Conservation (phyloP, 2,888 invertebrate genomes). For the Oligia strigilis region DNA sequence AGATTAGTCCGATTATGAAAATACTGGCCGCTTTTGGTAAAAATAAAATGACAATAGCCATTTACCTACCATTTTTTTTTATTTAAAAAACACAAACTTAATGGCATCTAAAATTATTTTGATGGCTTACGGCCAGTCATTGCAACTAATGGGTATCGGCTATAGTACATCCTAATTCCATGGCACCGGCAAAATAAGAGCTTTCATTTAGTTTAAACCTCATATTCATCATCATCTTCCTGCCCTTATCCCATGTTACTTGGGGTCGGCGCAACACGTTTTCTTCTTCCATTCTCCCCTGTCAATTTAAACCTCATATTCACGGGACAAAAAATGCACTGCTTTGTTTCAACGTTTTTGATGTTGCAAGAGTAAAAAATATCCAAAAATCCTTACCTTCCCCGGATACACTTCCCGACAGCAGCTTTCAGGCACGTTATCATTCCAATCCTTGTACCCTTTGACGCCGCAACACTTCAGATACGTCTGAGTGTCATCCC, state of each 20-base stretch:
- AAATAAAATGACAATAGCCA: not conserved
- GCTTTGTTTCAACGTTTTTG: not conserved
- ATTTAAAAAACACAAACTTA: not conserved
- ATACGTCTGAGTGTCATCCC: slow-evolving; percentile 96
- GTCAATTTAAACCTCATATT: no score
- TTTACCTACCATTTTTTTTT: not conserved
- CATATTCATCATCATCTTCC: not conserved
- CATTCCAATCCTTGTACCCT: slow-evolving; percentile 94
- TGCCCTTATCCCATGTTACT: no score
- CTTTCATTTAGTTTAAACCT: not conserved
- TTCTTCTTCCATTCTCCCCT: no score
- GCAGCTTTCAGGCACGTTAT: slow-evolving; percentile 94
- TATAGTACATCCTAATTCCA: not conserved
- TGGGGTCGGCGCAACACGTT: no score
- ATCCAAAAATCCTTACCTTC: slow-evolving; percentile 78
- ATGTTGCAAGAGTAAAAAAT: not conserved
- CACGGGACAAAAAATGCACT: not conserved
- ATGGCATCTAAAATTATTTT: slow-evolving; percentile 2
- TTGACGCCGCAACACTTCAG: slow-evolving; percentile 96
- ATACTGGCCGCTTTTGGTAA: not conserved
- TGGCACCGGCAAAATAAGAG: not conserved
- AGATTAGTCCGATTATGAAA: not conserved
- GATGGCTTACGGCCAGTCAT: not conserved
- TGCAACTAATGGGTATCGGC: not conserved
- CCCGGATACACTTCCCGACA: slow-evolving; percentile 92